Conservation (phyloP, 2,888 invertebrate genomes). For the Drosophila ustulata region DNA sequence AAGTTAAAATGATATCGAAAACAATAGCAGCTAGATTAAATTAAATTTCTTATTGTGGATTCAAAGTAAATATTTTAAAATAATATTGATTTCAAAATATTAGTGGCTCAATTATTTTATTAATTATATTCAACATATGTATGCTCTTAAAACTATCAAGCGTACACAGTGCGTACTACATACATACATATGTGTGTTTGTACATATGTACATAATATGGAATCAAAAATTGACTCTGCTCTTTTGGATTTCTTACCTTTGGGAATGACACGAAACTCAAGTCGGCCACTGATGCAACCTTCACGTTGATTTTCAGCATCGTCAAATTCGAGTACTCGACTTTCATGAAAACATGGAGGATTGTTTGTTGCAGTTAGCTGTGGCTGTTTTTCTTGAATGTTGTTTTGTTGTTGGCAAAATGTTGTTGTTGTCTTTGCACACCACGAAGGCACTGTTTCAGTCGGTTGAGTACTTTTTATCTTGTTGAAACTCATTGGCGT, state of each 20-base stretch:
- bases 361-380: slow-evolving; percentile 4
- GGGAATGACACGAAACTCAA: slow-evolving; percentile 92
- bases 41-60: too few species aligned
- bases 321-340: background rate
- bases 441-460: slow-evolving; percentile 53
- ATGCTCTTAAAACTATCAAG: too few species aligned
- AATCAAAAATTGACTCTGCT: too few species aligned
- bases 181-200: too few species aligned
- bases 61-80: too few species aligned
- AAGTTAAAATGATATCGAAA: too few species aligned
- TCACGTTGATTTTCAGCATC: slow-evolving; percentile 44
- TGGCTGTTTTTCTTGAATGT: slow-evolving; percentile 31
- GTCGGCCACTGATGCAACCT: slow-evolving; percentile 89
- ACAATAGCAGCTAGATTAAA: too few species aligned
- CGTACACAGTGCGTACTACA: too few species aligned
- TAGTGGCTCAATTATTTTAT: too few species aligned
- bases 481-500: slow-evolving; percentile 4
- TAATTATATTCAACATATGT: too few species aligned
- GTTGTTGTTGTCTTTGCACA: slow-evolving; percentile 53
- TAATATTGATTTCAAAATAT: too few species aligned
- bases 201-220: too few species aligned
- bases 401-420: slow-evolving; percentile 49
- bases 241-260: slow-evolving; percentile 70
- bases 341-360: slow-evolving; percentile 9
- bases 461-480: background rate